phyloP scores from a whole-genome alignment of 2,888 invertebrate genomes.

The Scaptomyza parva region DNA sequence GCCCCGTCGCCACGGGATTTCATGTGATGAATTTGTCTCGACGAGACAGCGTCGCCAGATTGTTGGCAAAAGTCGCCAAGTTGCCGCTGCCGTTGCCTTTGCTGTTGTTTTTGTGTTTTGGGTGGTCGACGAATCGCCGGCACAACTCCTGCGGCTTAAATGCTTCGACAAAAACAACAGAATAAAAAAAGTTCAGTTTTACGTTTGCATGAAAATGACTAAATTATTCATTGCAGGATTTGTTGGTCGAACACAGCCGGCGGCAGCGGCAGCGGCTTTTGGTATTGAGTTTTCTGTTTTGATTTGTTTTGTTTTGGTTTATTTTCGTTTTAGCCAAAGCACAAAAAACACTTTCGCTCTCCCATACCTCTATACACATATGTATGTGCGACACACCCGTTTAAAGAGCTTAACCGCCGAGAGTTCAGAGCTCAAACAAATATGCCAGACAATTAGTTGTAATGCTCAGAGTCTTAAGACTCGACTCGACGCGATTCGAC shows the following conservation, averaged over 20 bases:
- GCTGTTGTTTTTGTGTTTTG: constrained; percentile 31
- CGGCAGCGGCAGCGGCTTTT: constrained; percentile 18
- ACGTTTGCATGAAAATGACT: constrained; percentile 68
- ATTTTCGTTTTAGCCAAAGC: constrained; percentile 1
- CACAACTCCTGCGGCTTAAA: constrained; percentile 77
- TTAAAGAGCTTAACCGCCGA: background rate
- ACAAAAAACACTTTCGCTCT: constrained; percentile 74
- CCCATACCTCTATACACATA: too few relatives aligned
- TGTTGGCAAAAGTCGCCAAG: constrained; percentile 12
- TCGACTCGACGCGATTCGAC: too few relatives aligned
- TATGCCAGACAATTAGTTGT: constrained; percentile 62
- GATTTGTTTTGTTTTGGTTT: background rate
- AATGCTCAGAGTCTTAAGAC: constrained; percentile 52
- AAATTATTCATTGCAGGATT: constrained; percentile 81
- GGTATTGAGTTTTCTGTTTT: constrained; percentile 7
- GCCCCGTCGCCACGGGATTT: constrained; percentile 66
- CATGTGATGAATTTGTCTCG: constrained; percentile 80
- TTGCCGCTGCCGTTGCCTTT: constrained; percentile 8
- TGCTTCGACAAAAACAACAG: constrained; percentile 47
- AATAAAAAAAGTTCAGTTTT: constrained; percentile 51
- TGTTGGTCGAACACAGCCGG: constrained; percentile 34
- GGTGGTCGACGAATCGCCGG: constrained; percentile 62
- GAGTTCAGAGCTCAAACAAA: constrained; percentile 65
- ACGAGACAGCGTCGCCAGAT: constrained; percentile 64
- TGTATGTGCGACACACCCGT: constrained; percentile 42